Base-by-base conservation (phyloP, 1,140 invertebrate genomes). In the Sycophaga agraensis region DNA sequence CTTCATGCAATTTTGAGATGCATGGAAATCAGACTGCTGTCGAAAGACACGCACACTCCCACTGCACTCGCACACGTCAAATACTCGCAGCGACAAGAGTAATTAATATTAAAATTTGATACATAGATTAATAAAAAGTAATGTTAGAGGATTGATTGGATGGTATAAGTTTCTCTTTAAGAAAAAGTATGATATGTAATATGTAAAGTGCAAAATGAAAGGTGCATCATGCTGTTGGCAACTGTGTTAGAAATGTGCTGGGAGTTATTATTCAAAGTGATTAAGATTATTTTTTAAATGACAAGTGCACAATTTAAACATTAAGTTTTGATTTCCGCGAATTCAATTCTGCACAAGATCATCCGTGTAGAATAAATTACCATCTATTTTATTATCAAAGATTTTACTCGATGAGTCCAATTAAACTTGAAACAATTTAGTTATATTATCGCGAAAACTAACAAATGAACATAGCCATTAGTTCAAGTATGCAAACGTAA, bases 161-260 rank as follows among this genome's bases (percentile, higher is more conserved):
- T 62, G 53, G 53, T 24, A 59, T 61, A 46, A 56, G 50, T 43
- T 43, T 50, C 3, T 49, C 8, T 57, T 7, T 42, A 0, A 46
- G 31, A 42, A 19, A n/a, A 37, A 57, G 56, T 42, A 31, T 56
- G 12, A n/a, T 28, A 57, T 35, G 16, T 53, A 39, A 34, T 53
- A 26, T 24, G 24, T 35, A 50, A 45, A 37, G 34, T 63, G 54
- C 46, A 40, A 63, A 22, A 28, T 51, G 45, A 58, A 59, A 58
- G 51, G 54, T 71, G 68, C 66, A 70, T 64, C 72, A 73, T 74
- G 71, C 68, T 66, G 66, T 70, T 70, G 70, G 67, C 70, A 73
- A 71, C 59, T 55, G 65, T 58, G 53, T 62, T 61, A 65, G 59
- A 56, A 34, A 39, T 59, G 63, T 64, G 43, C 61, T 63, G 54